Percentiles rank a stretch among this genome's conserved stretches.
Conservation (phyloP, 92 coral and sea anemone species). For the Virgularia gustaviana region DNA sequence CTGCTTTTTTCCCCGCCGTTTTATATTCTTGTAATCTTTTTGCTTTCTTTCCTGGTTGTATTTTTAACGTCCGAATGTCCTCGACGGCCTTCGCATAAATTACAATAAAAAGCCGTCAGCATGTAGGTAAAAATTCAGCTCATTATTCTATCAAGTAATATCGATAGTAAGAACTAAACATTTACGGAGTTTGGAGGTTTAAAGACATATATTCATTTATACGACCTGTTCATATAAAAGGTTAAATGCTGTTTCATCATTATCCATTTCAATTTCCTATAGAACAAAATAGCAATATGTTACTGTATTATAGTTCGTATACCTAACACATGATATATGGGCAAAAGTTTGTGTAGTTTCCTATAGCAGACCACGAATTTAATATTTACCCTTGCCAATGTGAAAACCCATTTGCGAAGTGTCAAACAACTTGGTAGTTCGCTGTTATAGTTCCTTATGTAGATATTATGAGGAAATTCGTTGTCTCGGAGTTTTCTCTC, state of each 20-base stretch:
- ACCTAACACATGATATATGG: neutral
- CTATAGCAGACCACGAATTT: too few species aligned
- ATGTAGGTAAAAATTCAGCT: neutral
- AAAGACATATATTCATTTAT: neutral
- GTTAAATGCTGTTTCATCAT: slow-evolving; percentile 69
- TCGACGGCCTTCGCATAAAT: slow-evolving; percentile 86
- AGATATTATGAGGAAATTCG: slow-evolving; percentile 93
- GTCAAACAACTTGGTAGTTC: slow-evolving; percentile 73
- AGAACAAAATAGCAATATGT: neutral
- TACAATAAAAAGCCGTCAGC: neutral
- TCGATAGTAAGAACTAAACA: neutral
- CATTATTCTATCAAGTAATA: too few species aligned
- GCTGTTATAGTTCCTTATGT: slow-evolving; percentile 74
- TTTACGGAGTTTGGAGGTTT: too few species aligned
- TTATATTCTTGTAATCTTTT: slow-evolving; percentile 70
- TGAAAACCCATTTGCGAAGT: slow-evolving; percentile 81
- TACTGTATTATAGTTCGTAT: neutral
- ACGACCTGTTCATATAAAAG: slow-evolving; percentile 73
- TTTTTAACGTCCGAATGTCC: slow-evolving; percentile 71
- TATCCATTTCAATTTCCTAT: slow-evolving; percentile 85
- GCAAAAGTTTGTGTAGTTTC: too few species aligned
- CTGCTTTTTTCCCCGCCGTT: slow-evolving; percentile 63
- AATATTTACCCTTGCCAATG: slow-evolving; percentile 86
- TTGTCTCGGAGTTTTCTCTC: slow-evolving; percentile 81
- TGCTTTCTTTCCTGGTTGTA: slow-evolving; percentile 60